Evolutionary conservation across 1,140 invertebrate genomes (phyloP).

Genomic region (Callitettix versicolor): DNA sequence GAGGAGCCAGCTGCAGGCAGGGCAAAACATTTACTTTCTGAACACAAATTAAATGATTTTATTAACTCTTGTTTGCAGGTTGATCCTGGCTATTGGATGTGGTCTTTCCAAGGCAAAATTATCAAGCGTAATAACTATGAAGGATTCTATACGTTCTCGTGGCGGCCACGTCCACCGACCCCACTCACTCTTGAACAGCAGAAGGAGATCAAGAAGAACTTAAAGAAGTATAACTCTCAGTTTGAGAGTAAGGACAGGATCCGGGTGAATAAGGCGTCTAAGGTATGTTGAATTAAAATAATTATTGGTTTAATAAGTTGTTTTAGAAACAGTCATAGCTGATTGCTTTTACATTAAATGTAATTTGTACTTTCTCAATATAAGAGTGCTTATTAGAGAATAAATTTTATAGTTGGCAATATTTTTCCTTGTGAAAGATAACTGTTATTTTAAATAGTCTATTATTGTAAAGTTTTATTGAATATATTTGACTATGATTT

Average conservation of each 20-base stretch:
- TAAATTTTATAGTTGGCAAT: too few relatives aligned
- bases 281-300: slow-evolving; percentile 41
- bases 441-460: background rate
- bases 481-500: too few relatives aligned
- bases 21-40: too few relatives aligned
- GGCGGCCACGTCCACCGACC: slow-evolving; percentile 87
- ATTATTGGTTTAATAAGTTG: slow-evolving; percentile 2
- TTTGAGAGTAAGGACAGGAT: slow-evolving; percentile 95
- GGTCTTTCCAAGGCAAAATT: slow-evolving; percentile 91
- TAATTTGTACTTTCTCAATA: too few relatives aligned
- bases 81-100: slow-evolving; percentile 93
- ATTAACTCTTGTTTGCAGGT: too few relatives aligned
- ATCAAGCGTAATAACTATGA: slow-evolving; percentile 76
- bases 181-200: slow-evolving; percentile 69
- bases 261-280: slow-evolving; percentile 84
- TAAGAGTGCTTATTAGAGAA: too few relatives aligned
- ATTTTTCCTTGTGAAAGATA: too few relatives aligned
- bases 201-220: slow-evolving; percentile 93
- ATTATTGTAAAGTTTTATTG: too few relatives aligned
- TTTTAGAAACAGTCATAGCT: background rate
- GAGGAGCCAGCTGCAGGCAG: too few relatives aligned
- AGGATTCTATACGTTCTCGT: slow-evolving; percentile 88
- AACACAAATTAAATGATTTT: too few relatives aligned
- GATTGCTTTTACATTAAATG: too few relatives aligned
- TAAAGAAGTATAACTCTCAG: slow-evolving; percentile 92